phyloP scores from a whole-genome alignment of 2,888 invertebrate genomes.

The Andrena bicolor region DNA sequence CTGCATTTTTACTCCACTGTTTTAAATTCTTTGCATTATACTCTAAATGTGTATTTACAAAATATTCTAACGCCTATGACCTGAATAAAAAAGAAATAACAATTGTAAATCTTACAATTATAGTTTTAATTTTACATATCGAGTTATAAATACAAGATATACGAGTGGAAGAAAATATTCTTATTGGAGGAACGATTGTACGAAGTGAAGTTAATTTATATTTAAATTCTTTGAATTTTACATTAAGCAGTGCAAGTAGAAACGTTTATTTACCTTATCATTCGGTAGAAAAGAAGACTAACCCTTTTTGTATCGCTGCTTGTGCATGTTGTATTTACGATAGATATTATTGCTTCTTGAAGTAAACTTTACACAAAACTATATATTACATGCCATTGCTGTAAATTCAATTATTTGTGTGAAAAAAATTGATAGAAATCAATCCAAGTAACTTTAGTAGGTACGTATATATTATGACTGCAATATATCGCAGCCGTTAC shows the following conservation, averaged over 20 bases:
- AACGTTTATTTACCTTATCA: slow-evolving; percentile 37
- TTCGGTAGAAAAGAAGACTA: slow-evolving; percentile 19
- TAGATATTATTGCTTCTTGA: background rate
- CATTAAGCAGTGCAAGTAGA: background rate
- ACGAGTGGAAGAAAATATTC: background rate
- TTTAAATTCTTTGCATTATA: slow-evolving; percentile 54
- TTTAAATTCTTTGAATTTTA: background rate
- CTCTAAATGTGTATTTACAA: slow-evolving; percentile 9
- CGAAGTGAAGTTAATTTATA: background rate
- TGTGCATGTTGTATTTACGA: slow-evolving; percentile 36
- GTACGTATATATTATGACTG: slow-evolving; percentile 28
- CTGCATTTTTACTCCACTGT: slow-evolving; percentile 58
- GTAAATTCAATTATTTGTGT: slow-evolving; percentile 16
- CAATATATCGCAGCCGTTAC: slow-evolving; percentile 15
- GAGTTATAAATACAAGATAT: background rate
- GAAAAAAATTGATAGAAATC: slow-evolving; percentile 30
- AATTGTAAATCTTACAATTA: background rate
- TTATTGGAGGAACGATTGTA: background rate
- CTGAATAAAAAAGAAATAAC: slow-evolving; percentile 25
- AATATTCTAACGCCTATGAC: slow-evolving; percentile 8
- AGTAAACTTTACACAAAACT: slow-evolving; percentile 13
- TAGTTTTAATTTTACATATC: background rate
- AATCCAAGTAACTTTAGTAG: slow-evolving; percentile 9
- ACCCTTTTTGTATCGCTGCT: slow-evolving; percentile 28
- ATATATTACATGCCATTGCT: slow-evolving; percentile 29